Conservation (phyloP, 2,797 vertebrate genomes). For the Taenioides sp. region DNA sequence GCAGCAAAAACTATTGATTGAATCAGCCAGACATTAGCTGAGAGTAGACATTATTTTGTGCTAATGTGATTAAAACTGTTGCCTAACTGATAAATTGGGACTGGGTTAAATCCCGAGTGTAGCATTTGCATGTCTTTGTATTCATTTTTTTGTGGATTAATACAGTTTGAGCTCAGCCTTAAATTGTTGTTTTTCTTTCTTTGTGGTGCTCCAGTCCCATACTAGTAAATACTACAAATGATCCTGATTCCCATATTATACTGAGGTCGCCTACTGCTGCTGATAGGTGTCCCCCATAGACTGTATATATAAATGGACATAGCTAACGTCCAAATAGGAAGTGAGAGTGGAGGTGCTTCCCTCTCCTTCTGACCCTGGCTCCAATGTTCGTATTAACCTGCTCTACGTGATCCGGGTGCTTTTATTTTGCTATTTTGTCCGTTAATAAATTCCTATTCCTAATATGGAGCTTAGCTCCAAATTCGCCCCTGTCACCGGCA, state of each 20-base stretch:
- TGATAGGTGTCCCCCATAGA: neutral
- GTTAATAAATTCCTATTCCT: too few species aligned
- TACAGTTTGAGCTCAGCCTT: neutral
- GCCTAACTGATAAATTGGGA: neutral
- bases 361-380: too few species aligned
- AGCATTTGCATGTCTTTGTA: neutral
- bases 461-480: too few species aligned
- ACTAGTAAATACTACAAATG: neutral
- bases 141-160: neutral
- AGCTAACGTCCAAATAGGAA: too few species aligned
- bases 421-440: too few species aligned
- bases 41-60: neutral
- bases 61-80: neutral
- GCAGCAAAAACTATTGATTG: neutral
- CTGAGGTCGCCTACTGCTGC: neutral
- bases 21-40: neutral
- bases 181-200: neutral
- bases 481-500: too few species aligned
- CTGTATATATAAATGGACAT: too few species aligned
- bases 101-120: too few species aligned
- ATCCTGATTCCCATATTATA: neutral
- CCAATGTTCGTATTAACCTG: too few species aligned
- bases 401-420: too few species aligned
- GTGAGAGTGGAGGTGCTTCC: too few species aligned
- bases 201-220: neutral